A percentile compares a stretch with the other conserved stretches of the same genome.
These are phyloP conservation scores for Pluvianellus socialis DNA, from an alignment of 2,113 vertebrate genomes.

Conservation along the genomic window DNA sequence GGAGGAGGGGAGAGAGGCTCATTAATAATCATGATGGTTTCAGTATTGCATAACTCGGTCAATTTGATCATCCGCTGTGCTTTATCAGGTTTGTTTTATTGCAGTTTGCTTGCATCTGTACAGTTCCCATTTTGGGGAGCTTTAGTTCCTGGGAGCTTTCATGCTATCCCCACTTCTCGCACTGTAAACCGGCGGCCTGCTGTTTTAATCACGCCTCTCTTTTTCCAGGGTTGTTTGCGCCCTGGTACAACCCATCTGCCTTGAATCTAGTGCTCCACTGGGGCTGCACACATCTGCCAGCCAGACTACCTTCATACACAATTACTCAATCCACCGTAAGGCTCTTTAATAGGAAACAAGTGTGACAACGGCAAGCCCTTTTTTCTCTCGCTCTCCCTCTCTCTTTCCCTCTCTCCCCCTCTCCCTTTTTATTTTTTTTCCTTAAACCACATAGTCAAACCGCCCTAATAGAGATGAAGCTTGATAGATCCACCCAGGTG, in stretches of 20 bases:
- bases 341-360: constrained; percentile 85
- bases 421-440: not conserved
- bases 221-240: constrained; percentile 77
- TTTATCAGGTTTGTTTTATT: constrained; percentile 50
- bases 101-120: not conserved
- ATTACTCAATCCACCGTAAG: constrained; percentile 82
- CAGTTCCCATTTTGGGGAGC: constrained; percentile 36
- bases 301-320: constrained; percentile 84
- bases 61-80: not conserved
- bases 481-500: constrained; percentile 83
- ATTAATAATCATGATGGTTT: constrained; percentile 47
- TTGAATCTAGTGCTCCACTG: constrained; percentile 78
- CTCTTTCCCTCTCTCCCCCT: not conserved
- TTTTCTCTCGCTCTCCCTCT: constrained; percentile 3
- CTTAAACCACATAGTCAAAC: constrained; percentile 69
- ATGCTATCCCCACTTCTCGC: constrained; percentile 57
- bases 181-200: constrained; percentile 73
- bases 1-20: constrained; percentile 20
- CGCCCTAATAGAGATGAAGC: constrained; percentile 75
- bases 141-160: constrained; percentile 63
- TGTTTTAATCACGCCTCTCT: constrained; percentile 79
- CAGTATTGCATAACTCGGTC: constrained; percentile 19
- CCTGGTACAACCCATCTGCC: constrained; percentile 82
- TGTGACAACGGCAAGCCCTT: constrained; percentile 76
- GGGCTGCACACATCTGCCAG: constrained; percentile 84